phyloP scores from a whole-genome alignment of 92 coral and sea anemone genomes.

The Porites rus region DNA sequence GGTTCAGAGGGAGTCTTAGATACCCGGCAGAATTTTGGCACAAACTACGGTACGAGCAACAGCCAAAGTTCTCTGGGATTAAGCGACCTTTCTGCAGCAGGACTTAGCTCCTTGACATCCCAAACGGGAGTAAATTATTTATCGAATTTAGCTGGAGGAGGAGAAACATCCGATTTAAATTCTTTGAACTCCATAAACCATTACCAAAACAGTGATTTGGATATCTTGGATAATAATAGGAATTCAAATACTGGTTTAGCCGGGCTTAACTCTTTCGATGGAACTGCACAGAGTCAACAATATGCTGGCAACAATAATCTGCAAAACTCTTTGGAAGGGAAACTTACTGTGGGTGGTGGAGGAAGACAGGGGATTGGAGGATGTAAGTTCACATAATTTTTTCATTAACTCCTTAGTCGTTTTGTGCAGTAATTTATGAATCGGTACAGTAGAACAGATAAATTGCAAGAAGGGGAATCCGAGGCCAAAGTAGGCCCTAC shows the following conservation, averaged over 20 bases:
- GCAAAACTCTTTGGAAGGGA: constrained; percentile 26
- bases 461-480: no score
- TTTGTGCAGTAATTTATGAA: no score
- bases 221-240: constrained; percentile 21
- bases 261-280: constrained; percentile 24
- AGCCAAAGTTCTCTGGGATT: constrained; percentile 17
- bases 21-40: constrained; percentile 58
- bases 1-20: constrained; percentile 50
- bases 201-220: constrained; percentile 45
- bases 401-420: no score
- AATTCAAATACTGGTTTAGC: constrained; percentile 7
- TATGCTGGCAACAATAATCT: constrained; percentile 13
- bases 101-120: constrained; percentile 40
- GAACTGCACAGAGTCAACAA: constrained; percentile 25
- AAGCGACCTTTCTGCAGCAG: constrained; percentile 19
- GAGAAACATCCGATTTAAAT: constrained; percentile 32
- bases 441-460: no score
- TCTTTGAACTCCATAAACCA: constrained; percentile 29
- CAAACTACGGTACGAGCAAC: constrained; percentile 46
- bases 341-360: constrained; percentile 34
- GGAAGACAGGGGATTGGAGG: constrained; percentile 32
- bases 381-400: background rate
- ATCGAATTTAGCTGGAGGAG: constrained; percentile 22
- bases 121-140: constrained; percentile 34
- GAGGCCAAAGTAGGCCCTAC: no score